Base-by-base conservation (phyloP, 2,797 vertebrate species). In the Sebastes ruberrimus region DNA sequence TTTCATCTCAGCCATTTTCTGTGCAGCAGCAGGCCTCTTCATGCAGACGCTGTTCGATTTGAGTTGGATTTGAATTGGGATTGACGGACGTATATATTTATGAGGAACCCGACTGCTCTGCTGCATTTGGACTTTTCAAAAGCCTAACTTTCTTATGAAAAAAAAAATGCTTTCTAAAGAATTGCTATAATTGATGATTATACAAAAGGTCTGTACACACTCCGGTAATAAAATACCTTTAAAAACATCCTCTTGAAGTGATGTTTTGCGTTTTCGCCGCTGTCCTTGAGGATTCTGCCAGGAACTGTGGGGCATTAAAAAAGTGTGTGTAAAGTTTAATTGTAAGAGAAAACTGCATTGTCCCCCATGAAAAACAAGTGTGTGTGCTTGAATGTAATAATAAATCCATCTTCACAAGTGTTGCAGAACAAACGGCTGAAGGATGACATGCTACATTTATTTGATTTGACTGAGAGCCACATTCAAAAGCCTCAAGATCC, bases 171-270 rank as follows among this genome's bases (percentile, higher is more conserved):
- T 93, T 94, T 94, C 90, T 94, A 94, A 93, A 78, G 77, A 94
- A 90, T 91, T 92, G 85, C 81, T 92, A 91, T 80, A 89, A 88
- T 91, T 86, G 84, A 89, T 86, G 84, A 92, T 85, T 82, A 75
- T 88, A 88, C 56, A 82, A 81, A 62, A 85, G 59, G 78, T 91
- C 91, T 93, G 88, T 93, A 90, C 78, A 91, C 92, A 92, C 92
- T 93, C 88, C 88, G 57, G 69, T 92, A 95, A 94, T 94, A 94
- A 95, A 94, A 94, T 76, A 77, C 46, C 76, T 94, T 89, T 84
- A 86, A 90, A 93, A 85, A 79, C 35, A 49, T 16, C 18, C 25
- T 71, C 2, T 27, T 61, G n/a, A 69, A 23, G 66, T 80, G 2
- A 71, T 76, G 57, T 70, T 78, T 74, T 57, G 11, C 62, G 22